Evolutionary conservation across 2,888 invertebrate genomes (phyloP).

Genomic region (Pachycephus smyrnensis): DNA sequence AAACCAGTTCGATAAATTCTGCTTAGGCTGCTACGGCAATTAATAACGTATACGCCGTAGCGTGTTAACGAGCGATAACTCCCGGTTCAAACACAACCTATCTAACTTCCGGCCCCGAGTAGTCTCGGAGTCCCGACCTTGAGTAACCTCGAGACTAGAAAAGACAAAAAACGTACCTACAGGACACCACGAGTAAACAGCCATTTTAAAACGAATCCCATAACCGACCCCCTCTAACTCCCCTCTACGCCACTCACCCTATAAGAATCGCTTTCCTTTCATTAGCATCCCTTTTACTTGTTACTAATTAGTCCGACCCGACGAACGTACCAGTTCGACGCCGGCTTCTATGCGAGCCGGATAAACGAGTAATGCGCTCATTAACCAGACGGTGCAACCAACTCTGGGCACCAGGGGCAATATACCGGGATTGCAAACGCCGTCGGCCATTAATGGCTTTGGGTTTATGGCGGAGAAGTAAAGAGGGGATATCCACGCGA

Average conservation of each 20-base stretch:
- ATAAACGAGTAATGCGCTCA: neutral
- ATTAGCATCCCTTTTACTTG: neutral
- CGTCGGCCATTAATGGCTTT: constrained; percentile 30
- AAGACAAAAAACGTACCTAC: neutral
- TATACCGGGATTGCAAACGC: constrained; percentile 22
- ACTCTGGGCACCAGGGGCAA: neutral
- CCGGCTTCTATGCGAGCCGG: neutral
- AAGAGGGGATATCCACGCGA: neutral
- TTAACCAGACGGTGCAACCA: neutral
- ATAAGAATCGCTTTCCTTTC: neutral
- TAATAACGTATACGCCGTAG: neutral
- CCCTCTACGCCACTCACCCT: neutral
- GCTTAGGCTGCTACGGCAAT: neutral
- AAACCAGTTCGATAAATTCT: neutral
- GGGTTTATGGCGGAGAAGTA: constrained; percentile 28
- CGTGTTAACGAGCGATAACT: neutral
- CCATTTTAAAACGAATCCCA: neutral
- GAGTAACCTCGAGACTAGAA: neutral
- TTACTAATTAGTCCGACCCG: neutral
- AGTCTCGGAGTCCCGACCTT: neutral
- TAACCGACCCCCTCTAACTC: neutral
- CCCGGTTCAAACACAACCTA: neutral
- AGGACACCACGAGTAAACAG: neutral
- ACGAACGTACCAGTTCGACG: neutral
- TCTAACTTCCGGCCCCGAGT: neutral